phyloP scores from a whole-genome alignment of 2,113 vertebrate species.

The Siniperca chuatsi region DNA sequence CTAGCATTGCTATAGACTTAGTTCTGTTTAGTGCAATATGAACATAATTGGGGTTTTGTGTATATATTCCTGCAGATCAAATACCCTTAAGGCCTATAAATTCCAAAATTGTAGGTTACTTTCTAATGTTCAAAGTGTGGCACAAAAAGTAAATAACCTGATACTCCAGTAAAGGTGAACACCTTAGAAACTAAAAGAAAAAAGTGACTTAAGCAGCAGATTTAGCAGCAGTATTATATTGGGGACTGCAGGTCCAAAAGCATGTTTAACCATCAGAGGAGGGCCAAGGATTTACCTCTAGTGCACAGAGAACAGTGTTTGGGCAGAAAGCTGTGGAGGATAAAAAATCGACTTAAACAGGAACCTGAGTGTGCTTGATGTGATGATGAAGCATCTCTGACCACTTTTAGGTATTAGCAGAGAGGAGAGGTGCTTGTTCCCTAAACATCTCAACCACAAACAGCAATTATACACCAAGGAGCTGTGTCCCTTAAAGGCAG shows the following conservation, averaged over 20 bases:
- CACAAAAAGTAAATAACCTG: slow-evolving; percentile 13
- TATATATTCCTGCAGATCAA: not conserved
- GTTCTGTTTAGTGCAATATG: not conserved
- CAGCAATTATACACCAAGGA: slow-evolving; percentile 53
- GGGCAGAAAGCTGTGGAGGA: slow-evolving; percentile 10
- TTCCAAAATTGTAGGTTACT: not conserved
- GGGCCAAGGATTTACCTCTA: slow-evolving; percentile 28
- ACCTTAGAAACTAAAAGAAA: slow-evolving; percentile 3
- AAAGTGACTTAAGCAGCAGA: slow-evolving; percentile 2
- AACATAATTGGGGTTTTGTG: not conserved
- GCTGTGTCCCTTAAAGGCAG: slow-evolving; percentile 40
- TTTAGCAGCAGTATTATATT: not conserved
- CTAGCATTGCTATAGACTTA: not conserved
- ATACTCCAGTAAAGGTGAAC: slow-evolving; percentile 16
- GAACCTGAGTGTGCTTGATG: slow-evolving; percentile 38
- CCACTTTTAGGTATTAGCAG: slow-evolving; percentile 63
- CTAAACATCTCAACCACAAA: slow-evolving; percentile 58
- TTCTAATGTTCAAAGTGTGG: not conserved
- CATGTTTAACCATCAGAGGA: slow-evolving; percentile 21
- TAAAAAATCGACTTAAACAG: not conserved
- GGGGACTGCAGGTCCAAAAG: not conserved
- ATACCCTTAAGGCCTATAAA: not conserved
- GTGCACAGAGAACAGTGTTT: slow-evolving; percentile 2
- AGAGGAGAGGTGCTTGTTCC: slow-evolving; percentile 48
- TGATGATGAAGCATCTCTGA: slow-evolving; percentile 59